Conservation (phyloP, 2,797 vertebrate genomes). For the Sparidentex hasta region DNA sequence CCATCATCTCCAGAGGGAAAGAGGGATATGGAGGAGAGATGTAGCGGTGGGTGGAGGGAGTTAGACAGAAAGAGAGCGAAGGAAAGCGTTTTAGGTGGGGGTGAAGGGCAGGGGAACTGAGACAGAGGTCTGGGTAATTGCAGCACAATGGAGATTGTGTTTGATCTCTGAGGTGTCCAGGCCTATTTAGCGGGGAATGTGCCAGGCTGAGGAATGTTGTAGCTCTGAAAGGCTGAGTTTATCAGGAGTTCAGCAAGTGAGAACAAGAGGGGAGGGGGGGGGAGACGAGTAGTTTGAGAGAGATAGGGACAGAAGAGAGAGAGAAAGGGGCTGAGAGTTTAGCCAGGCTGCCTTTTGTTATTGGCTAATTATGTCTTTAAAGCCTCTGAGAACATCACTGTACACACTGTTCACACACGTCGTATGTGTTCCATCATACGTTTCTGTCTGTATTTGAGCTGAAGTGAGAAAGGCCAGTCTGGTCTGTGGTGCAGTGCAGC, state of each 20-base stretch:
- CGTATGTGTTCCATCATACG: constrained; percentile 70
- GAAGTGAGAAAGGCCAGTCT: constrained; percentile 74
- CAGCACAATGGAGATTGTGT: constrained; percentile 88
- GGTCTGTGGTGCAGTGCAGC: constrained; percentile 80
- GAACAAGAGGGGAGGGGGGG: constrained; percentile 62
- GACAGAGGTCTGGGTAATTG: constrained; percentile 88
- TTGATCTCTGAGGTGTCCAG: constrained; percentile 89
- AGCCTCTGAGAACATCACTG: constrained; percentile 71
- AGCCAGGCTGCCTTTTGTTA: constrained; percentile 77
- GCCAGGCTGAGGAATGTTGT: constrained; percentile 84
- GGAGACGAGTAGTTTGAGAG: constrained; percentile 44
- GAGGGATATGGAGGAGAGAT: constrained; percentile 72
- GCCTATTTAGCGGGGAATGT: constrained; percentile 85
- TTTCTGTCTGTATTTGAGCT: constrained; percentile 68
- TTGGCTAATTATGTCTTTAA: constrained; percentile 81
- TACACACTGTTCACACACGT: constrained; percentile 76
- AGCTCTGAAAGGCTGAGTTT: constrained; percentile 84
- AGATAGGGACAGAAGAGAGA: constrained; percentile 64
- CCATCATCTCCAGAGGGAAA: constrained; percentile 81
- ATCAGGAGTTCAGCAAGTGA: constrained; percentile 86
- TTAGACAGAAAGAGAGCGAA: constrained; percentile 51
- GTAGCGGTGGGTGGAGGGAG: constrained; percentile 74
- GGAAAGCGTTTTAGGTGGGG: constrained; percentile 74
- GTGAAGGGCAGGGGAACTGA: constrained; percentile 81
- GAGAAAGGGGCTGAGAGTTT: constrained; percentile 70